These are phyloP conservation scores for Scarus forsteni DNA, from an alignment of 2,797 vertebrate species.

Conservation along the genomic window DNA sequence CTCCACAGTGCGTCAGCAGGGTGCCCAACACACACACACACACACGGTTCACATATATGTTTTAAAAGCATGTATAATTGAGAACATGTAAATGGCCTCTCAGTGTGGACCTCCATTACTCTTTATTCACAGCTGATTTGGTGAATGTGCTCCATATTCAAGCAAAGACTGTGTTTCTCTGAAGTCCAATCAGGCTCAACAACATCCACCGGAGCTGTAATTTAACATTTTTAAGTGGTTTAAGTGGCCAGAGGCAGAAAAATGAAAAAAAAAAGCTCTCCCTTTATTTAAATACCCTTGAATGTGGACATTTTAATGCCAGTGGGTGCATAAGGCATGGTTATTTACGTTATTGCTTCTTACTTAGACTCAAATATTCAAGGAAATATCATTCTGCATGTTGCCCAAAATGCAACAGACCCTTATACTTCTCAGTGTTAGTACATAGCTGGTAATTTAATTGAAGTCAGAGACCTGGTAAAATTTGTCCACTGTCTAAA, in stretches of 20 bases:
- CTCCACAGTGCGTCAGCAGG: constrained; percentile 35
- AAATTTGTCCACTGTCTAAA: no score
- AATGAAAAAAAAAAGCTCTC: background rate
- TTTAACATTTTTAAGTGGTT: constrained; percentile 20
- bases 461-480: no score
- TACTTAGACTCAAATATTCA: background rate
- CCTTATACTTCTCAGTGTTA: no score
- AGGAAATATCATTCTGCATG: background rate
- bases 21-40: constrained; percentile 1
- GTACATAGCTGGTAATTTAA: no score
- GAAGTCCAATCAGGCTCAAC: constrained; percentile 10
- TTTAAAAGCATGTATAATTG: constrained; percentile 8
- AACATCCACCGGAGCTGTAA: background rate
- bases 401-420: no score
- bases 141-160: constrained; percentile 7
- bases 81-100: background rate
- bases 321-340: background rate
- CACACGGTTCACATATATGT: background rate
- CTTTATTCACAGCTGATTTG: constrained; percentile 18
- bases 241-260: constrained; percentile 1
- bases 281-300: background rate
- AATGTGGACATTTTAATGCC: background rate
- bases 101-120: constrained; percentile 2
- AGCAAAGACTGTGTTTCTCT: constrained; percentile 14
- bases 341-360: background rate